phyloP scores from a whole-genome alignment of 2,113 vertebrate genomes.

The Mormoops blainvillei region DNA sequence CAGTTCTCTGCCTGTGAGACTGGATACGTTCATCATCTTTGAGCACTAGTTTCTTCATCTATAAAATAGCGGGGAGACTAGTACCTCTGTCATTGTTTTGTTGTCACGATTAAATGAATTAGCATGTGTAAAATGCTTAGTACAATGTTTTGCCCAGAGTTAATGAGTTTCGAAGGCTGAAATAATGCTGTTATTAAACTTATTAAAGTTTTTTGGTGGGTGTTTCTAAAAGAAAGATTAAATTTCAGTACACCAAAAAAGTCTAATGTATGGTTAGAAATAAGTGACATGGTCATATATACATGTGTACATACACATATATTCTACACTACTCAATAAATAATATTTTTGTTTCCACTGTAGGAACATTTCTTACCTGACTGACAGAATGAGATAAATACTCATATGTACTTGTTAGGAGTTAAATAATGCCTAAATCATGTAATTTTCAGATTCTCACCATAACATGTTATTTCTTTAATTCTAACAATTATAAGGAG shows the following conservation, averaged over 20 bases:
- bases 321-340: neutral
- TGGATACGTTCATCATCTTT: neutral
- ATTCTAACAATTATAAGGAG: neutral
- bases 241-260: neutral
- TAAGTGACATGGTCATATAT: neutral
- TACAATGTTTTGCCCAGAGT: neutral
- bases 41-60: neutral
- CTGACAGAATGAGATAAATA: neutral
- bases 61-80: neutral
- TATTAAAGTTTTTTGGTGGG: neutral
- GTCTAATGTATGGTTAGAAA: neutral
- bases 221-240: neutral
- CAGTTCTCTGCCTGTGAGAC: neutral
- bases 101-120: neutral
- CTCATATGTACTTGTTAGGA: neutral
- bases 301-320: neutral
- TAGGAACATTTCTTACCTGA: neutral
- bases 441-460: neutral
- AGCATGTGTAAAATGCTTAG: neutral
- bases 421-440: neutral
- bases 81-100: neutral
- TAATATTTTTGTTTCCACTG: neutral
- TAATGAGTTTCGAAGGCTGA: neutral
- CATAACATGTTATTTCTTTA: neutral
- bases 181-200: neutral